Percentiles rank a stretch among this genome's conserved stretches.
Conservation (phyloP, 2,113 vertebrate genomes). For the Isichthys henryi region DNA sequence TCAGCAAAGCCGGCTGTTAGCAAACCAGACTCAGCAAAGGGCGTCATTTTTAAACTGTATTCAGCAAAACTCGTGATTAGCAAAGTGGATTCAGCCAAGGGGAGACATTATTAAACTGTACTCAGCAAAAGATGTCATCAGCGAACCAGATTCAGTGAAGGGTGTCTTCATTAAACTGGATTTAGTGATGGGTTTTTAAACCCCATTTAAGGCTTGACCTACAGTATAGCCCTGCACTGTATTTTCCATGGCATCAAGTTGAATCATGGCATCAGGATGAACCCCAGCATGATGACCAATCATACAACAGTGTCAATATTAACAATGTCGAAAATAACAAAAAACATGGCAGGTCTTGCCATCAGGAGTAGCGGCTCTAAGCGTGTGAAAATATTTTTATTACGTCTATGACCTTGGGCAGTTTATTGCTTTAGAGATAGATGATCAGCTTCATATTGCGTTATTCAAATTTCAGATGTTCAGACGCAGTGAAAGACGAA, state of each 20-base stretch:
- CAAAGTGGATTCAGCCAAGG: neutral
- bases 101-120: neutral
- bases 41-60: neutral
- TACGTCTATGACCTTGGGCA: neutral
- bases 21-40: neutral
- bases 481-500: neutral
- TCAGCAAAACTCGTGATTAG: neutral
- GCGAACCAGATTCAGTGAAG: neutral
- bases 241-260: neutral
- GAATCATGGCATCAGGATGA: neutral
- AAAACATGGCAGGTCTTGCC: neutral
- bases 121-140: neutral
- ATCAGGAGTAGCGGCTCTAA: neutral
- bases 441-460: neutral
- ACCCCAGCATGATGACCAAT: neutral
- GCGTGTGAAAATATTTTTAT: neutral
- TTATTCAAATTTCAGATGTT: neutral
- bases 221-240: neutral
- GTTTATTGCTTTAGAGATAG: neutral
- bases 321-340: neutral
- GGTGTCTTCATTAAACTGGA: neutral
- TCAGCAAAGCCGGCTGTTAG: neutral
- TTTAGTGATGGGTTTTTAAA: neutral
- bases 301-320: neutral
- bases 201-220: neutral